phyloP scores from a whole-genome alignment of 2,113 vertebrate genomes.

The Motacilla tschutschensis region DNA sequence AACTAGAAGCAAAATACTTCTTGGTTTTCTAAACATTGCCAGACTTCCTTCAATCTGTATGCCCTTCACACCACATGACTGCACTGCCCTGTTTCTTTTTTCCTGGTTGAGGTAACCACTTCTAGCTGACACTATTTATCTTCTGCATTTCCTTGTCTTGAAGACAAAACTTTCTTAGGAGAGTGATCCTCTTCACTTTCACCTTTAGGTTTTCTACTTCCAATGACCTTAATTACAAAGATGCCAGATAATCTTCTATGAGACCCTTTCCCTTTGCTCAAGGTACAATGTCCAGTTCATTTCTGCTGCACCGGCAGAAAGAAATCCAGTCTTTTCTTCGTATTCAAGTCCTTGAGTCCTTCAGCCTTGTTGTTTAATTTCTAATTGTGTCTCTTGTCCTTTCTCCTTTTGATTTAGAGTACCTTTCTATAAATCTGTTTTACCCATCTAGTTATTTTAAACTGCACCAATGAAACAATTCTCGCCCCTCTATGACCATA shows the following conservation, averaged over 20 bases:
- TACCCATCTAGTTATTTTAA: not conserved
- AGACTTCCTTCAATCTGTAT: not conserved
- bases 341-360: not conserved
- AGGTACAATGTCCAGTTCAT: not conserved
- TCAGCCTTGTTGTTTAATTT: not conserved
- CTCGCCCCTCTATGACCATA: rapidly evolving
- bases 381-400: not conserved
- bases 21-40: not conserved
- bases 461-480: not conserved
- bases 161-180: not conserved
- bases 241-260: not conserved
- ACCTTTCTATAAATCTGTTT: not conserved
- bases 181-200: not conserved
- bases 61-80: not conserved
- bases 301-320: not conserved
- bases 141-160: not conserved
- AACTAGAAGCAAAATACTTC: not conserved
- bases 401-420: not conserved
- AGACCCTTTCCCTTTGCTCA: not conserved
- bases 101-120: not conserved
- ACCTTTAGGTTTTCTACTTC: not conserved
- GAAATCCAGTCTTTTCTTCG: not conserved
- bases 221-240: not conserved
- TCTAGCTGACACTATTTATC: not conserved
- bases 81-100: not conserved